Evolutionary conservation across 2,113 vertebrate genomes (phyloP).

Genomic region (Laterallus jamaicensis): DNA sequence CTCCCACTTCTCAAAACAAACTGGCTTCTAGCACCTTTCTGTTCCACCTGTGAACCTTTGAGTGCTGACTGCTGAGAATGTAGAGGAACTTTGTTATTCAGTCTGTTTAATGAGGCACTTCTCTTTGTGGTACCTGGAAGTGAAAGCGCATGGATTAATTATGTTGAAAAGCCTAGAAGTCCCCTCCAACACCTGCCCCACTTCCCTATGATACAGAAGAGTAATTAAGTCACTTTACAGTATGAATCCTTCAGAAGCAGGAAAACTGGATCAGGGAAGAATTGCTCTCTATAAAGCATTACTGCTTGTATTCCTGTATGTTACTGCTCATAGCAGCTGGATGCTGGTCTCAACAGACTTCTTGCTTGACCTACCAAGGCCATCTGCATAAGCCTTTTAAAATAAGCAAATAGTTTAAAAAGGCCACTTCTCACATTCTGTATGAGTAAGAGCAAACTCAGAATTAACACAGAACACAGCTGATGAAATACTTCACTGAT

Average conservation of each 20-base stretch:
- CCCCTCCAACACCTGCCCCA: conserved; percentile 4
- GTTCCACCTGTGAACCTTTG: conserved; percentile 82
- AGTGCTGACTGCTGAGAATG: conserved; percentile 80
- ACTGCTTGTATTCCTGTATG: neutral
- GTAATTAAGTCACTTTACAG: neutral
- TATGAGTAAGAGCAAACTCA: neutral
- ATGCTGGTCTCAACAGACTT: neutral
- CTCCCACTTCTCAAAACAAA: neutral
- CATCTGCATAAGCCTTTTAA: neutral
- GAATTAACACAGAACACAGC: neutral
- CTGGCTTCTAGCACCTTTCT: conserved; percentile 81
- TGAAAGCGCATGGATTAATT: conserved; percentile 70
- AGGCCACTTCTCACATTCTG: neutral
- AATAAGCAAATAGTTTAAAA: neutral
- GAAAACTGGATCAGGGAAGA: conserved; percentile 38
- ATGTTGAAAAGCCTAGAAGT: neutral
- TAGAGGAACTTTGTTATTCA: conserved; percentile 83
- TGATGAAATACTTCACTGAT: conserved; percentile 18
- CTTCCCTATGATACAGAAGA: neutral
- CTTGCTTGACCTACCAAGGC: neutral
- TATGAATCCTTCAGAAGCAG: neutral
- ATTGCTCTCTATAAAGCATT: neutral
- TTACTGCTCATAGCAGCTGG: neutral
- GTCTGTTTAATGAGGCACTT: conserved; percentile 88
- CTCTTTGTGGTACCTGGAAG: conserved; percentile 84